These are phyloP conservation scores for Drosophila borborema DNA, from an alignment of 2,888 invertebrate species.

Conservation along the genomic window DNA sequence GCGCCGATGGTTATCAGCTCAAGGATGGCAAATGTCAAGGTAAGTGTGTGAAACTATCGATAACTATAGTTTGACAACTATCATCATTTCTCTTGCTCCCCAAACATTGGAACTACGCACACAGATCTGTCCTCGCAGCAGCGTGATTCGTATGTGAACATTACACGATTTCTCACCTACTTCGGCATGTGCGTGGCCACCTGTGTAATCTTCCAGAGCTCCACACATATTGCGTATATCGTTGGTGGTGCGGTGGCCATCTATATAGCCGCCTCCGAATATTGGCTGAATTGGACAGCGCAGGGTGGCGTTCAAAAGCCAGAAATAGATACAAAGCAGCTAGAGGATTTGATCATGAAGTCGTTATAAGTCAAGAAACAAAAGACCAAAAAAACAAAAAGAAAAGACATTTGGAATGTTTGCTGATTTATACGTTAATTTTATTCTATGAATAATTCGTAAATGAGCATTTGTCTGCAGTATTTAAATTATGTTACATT, in stretches of 20 bases:
- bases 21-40: slow-evolving; percentile 92
- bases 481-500: slow-evolving; percentile 46
- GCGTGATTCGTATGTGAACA: slow-evolving; percentile 87
- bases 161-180: slow-evolving; percentile 93
- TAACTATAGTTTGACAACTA: neutral
- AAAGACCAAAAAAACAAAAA: neutral
- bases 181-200: slow-evolving; percentile 93
- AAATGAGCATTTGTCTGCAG: slow-evolving; percentile 47
- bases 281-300: slow-evolving; percentile 86
- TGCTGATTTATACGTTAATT: slow-evolving; percentile 38
- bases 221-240: slow-evolving; percentile 90
- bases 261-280: slow-evolving; percentile 94
- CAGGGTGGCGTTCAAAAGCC: slow-evolving; percentile 78
- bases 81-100: slow-evolving; percentile 26
- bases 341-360: slow-evolving; percentile 85
- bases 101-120: neutral
- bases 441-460: slow-evolving; percentile 83
- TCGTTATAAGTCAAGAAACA: slow-evolving; percentile 70
- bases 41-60: slow-evolving; percentile 79
- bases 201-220: slow-evolving; percentile 93
- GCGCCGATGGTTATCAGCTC: slow-evolving; percentile 90
- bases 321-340: slow-evolving; percentile 83
- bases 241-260: slow-evolving; percentile 92
- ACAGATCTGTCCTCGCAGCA: slow-evolving; percentile 86
- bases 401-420: slow-evolving; percentile 15